Conservation (phyloP, 2,797 vertebrate genomes). For the Pangasius macronema region DNA sequence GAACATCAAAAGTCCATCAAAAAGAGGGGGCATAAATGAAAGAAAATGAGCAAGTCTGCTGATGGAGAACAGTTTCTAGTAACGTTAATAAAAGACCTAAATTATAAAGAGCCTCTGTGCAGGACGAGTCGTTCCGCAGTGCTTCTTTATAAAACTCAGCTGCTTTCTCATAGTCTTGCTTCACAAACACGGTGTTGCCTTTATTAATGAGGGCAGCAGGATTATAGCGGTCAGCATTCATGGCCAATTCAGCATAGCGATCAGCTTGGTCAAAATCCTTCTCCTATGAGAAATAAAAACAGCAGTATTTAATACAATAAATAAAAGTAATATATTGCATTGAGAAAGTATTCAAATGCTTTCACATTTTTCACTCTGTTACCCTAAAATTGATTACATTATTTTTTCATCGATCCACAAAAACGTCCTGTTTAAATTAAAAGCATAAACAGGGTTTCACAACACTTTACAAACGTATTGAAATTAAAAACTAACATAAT, state of each 20-base stretch:
- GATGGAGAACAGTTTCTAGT: neutral
- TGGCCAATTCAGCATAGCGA: constrained; percentile 90
- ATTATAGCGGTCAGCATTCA: constrained; percentile 93
- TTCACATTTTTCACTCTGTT: neutral
- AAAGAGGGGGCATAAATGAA: neutral
- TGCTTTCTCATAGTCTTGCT: constrained; percentile 89
- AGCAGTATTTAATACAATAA: neutral
- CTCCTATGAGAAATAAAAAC: constrained; percentile 72
- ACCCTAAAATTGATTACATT: neutral
- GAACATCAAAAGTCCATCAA: neutral
- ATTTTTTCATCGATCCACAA: neutral
- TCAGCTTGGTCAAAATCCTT: constrained; percentile 90
- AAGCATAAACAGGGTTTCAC: neutral
- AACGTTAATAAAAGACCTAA: constrained; percentile 74
- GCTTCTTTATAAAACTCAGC: constrained; percentile 96
- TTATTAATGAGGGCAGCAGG: constrained; percentile 95
- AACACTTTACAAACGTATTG: neutral
- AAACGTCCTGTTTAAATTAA: neutral
- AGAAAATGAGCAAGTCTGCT: neutral
- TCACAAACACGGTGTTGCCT: constrained; percentile 89
- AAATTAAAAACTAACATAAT: neutral
- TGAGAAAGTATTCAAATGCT: neutral
- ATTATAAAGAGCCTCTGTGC: constrained; percentile 95
- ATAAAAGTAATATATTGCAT: neutral
- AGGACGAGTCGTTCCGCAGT: constrained; percentile 93